These are phyloP conservation scores for Epicampocera succincta DNA, from an alignment of 2,888 invertebrate species.

Conservation along the genomic window DNA sequence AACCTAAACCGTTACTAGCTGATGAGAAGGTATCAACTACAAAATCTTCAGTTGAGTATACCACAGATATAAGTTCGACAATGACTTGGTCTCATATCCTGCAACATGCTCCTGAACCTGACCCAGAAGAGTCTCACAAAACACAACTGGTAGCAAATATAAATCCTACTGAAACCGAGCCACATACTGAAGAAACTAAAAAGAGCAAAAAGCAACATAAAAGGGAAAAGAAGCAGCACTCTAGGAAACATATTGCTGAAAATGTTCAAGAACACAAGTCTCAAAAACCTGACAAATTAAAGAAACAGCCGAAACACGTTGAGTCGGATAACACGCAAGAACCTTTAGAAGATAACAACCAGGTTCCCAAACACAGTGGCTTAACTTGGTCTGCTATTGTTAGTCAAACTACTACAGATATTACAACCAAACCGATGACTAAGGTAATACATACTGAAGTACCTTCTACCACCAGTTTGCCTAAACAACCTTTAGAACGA, in stretches of 20 bases:
- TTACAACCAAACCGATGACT: neutral
- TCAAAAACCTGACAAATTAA: neutral
- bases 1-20: neutral
- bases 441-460: constrained; percentile 4
- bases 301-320: neutral
- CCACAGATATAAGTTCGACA: neutral
- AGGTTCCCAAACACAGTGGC: constrained; percentile 6
- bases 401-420: constrained; percentile 59
- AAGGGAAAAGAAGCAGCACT: constrained; percentile 44
- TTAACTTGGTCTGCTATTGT: constrained; percentile 71
- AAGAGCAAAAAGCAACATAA: constrained; percentile 35
- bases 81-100: constrained; percentile 61
- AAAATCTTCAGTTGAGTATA: neutral
- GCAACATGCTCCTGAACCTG: constrained; percentile 54
- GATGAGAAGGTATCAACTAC: neutral
- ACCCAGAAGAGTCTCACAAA: constrained; percentile 13
- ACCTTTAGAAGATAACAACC: constrained; percentile 12
- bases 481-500: constrained; percentile 6
- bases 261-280: constrained; percentile 14
- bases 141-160: neutral
- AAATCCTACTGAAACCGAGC: constrained; percentile 21
- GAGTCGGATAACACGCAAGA: constrained; percentile 4
- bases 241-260: neutral
- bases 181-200: constrained; percentile 16
- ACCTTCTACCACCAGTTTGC: neutral